phyloP scores from a whole-genome alignment of 2,113 vertebrate genomes.

The Cercopithecus mona region DNA sequence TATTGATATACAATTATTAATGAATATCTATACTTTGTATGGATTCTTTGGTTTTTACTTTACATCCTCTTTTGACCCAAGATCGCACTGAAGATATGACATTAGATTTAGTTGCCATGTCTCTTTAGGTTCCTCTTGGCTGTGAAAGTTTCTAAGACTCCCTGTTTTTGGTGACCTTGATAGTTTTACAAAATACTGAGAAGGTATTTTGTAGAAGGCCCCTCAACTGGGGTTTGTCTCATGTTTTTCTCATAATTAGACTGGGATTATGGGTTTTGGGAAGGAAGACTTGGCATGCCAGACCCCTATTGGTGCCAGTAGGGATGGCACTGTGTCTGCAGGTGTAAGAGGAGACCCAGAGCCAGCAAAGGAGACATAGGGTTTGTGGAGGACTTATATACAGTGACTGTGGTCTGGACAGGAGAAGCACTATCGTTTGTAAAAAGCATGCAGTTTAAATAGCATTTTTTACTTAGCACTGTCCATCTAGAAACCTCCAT shows the following conservation, averaged over 20 bases:
- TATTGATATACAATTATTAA: neutral
- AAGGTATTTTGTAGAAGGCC: neutral
- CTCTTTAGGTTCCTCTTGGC: neutral
- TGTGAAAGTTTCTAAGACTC: neutral
- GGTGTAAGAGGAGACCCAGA: no score
- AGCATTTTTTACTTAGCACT: no score
- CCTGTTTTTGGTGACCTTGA: neutral
- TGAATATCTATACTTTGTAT: neutral
- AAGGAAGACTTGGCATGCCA: neutral
- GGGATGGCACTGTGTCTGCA: no score
- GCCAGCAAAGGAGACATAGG: no score
- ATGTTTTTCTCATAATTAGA: neutral
- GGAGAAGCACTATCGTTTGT: no score
- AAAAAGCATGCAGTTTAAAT: no score
- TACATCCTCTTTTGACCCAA: neutral
- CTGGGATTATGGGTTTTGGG: neutral
- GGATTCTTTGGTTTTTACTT: neutral
- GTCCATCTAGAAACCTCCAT: no score
- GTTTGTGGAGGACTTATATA: no score
- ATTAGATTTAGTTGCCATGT: neutral
- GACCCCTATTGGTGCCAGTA: no score
- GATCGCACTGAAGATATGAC: no score
- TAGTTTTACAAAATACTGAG: neutral
- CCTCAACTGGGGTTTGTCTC: neutral
- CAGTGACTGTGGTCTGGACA: no score